Evolutionary conservation across 2,113 vertebrate species (phyloP), one percentile per base, ranked within the genome.

Genomic region (Ictalurus furcatus): DNA sequence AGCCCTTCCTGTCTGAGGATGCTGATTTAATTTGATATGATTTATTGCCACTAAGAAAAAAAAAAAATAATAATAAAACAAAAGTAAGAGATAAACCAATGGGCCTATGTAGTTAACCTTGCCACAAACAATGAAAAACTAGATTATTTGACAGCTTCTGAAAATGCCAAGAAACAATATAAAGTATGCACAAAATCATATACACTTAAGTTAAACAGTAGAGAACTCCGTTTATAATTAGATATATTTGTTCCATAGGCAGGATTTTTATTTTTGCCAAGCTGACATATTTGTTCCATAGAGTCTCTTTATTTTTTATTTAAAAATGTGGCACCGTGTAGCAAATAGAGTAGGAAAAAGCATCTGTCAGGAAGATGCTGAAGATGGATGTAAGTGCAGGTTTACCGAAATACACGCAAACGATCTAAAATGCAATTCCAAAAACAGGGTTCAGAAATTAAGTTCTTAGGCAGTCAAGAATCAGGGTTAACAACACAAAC

Each of bases 11-110:
- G 81, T 61, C 58, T 44, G 58, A 25, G 34, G 21, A 16, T 12
- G 58, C 81, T 84, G 81, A 84, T 44, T 84, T 63, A 84, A 84
- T 84, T 63, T 25, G 58, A 23, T 63, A 44, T 84, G 81, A 84
- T 84, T 14, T 63, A 44, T 84, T 63, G 16, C 81, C 30, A 37
- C 30, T 7, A 80, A 54, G 78, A 40, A 83, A 63, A 52, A 52
- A 52, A 44, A 23, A n/a, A 30, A 58, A 44, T 17, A 83, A 63
- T 40, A 61, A 59, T 82, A 83, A 83, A 23, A 23, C 14, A 83
- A 59, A 37, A 63, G 21, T 44, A 16, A 2, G 54, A 83, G 58
- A 83, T 61, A 30, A 82, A 82, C 28, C 54, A 58, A 82, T 81
- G 3, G n/a, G n/a, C 17, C n/a, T 82, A 34, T 58, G 79, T 34